phyloP scores from a whole-genome alignment of 2,888 invertebrate genomes.

The Meteorus colon region DNA sequence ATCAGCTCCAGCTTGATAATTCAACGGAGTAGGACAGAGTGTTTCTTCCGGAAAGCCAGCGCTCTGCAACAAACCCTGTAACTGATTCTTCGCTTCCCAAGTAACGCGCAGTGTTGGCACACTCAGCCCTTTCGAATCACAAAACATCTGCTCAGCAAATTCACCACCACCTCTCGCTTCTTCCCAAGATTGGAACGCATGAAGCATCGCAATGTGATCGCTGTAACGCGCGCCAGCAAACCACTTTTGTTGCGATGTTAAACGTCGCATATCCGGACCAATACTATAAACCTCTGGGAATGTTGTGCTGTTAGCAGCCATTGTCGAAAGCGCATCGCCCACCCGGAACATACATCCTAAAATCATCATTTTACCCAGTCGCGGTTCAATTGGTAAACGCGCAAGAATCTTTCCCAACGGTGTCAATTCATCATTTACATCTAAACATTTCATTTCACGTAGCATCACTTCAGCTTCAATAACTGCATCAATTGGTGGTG shows the following conservation, averaged over 20 bases:
- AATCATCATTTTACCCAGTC: slow-evolving; percentile 97
- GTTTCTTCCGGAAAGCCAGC: slow-evolving; percentile 94
- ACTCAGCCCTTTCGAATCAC: slow-evolving; percentile 93
- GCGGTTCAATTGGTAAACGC: slow-evolving; percentile 95
- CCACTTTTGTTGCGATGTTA: slow-evolving; percentile 89
- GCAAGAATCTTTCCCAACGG: slow-evolving; percentile 95
- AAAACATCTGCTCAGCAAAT: slow-evolving; percentile 87
- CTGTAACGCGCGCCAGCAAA: slow-evolving; percentile 91
- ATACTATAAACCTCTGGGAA: slow-evolving; percentile 95
- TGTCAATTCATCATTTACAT: slow-evolving; percentile 89
- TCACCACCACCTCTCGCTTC: slow-evolving; percentile 81
- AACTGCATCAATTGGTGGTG: slow-evolving; percentile 97
- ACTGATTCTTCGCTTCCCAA: slow-evolving; percentile 89
- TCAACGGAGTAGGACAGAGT: slow-evolving; percentile 83
- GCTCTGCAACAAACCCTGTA: slow-evolving; percentile 80
- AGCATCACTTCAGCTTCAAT: slow-evolving; percentile 94
- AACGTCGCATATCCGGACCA: slow-evolving; percentile 82
- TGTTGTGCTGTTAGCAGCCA: slow-evolving; percentile 96
- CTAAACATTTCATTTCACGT: slow-evolving; percentile 92
- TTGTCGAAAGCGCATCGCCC: slow-evolving; percentile 92
- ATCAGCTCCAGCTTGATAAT: slow-evolving; percentile 84
- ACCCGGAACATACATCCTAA: slow-evolving; percentile 92
- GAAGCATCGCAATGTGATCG: slow-evolving; percentile 96
- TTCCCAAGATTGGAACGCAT: slow-evolving; percentile 92
- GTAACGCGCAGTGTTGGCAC: slow-evolving; percentile 93